These are phyloP conservation scores for Goniozus legneri DNA, from an alignment of 1,140 invertebrate genomes.

Conservation along the genomic window DNA sequence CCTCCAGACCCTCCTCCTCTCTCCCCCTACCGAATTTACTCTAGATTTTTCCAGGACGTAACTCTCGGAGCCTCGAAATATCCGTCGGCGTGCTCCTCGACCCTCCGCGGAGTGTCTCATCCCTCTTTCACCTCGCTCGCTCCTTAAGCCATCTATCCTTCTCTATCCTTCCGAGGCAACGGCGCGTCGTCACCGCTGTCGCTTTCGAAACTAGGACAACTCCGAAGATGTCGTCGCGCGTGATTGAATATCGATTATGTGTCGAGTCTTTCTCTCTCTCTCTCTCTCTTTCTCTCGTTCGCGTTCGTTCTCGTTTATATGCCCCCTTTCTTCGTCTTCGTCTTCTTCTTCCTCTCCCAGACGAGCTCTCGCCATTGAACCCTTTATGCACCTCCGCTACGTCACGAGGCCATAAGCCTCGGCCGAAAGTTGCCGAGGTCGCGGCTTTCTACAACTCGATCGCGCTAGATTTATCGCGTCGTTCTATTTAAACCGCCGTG, in stretches of 20 bases:
- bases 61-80: slow-evolving; percentile 15
- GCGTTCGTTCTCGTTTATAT: background rate
- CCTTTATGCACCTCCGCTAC: too few species aligned
- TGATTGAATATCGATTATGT: slow-evolving; percentile 35
- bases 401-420: too few species aligned
- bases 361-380: background rate
- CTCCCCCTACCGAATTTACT: background rate
- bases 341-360: slow-evolving; percentile 1
- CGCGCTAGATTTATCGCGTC: too few species aligned
- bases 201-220: slow-evolving; percentile 25
- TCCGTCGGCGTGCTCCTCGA: slow-evolving; percentile 10
- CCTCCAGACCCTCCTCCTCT: background rate
- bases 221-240: slow-evolving; percentile 21
- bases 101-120: too few species aligned
- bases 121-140: too few species aligned
- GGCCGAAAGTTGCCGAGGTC: too few species aligned
- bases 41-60: slow-evolving; percentile 8
- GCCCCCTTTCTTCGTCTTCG: slow-evolving; percentile 8
- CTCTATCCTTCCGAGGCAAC: too few species aligned
- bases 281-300: slow-evolving; percentile 5
- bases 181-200: too few species aligned
- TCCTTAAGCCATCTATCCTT: too few species aligned
- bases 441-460: too few species aligned
- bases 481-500: too few species aligned
- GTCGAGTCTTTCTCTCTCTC: slow-evolving; percentile 13